Percentiles rank a stretch among this genome's conserved stretches.
Conservation (phyloP, 2,113 vertebrate genomes). For the Terrapene triunguis region DNA sequence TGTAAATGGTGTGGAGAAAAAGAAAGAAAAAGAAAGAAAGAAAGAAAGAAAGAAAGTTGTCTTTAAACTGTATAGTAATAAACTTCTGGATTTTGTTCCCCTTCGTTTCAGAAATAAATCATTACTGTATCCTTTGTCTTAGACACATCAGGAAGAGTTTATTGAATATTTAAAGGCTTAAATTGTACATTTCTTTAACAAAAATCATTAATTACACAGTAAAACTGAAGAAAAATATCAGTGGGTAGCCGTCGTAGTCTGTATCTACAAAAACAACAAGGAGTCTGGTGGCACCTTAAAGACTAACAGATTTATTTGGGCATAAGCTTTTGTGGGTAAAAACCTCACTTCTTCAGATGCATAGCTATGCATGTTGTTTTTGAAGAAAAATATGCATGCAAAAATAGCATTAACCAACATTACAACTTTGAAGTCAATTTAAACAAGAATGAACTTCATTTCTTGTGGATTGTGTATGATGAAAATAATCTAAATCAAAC, state of each 20-base stretch:
- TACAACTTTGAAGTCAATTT: background rate
- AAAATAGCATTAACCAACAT: background rate
- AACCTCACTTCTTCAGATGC: no score
- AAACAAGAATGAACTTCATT: slow-evolving; percentile 40
- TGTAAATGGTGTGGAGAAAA: slow-evolving; percentile 65
- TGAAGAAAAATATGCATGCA: background rate
- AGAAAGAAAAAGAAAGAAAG: slow-evolving; percentile 59
- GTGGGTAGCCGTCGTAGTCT: no score
- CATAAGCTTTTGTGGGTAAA: no score
- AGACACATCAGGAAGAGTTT: slow-evolving; percentile 18
- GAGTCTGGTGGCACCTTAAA: no score
- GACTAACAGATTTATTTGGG: no score
- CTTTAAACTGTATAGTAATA: slow-evolving; percentile 67
- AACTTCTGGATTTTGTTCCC: slow-evolving; percentile 42
- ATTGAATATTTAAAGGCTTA: slow-evolving; percentile 46
- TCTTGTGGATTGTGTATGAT: slow-evolving; percentile 38
- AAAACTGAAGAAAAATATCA: background rate
- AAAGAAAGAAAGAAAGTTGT: slow-evolving; percentile 61
- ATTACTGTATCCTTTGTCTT: slow-evolving; percentile 38
- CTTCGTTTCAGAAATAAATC: slow-evolving; percentile 62
- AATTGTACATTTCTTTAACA: slow-evolving; percentile 19
- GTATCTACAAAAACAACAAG: no score
- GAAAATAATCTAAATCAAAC: background rate
- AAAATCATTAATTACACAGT: slow-evolving; percentile 56
- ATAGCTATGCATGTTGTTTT: no score